Percentiles rank a stretch among this genome's conserved stretches.
phyloP scores from a whole-genome alignment of 2,113 vertebrate species.

The Plestiodon gilberti region DNA sequence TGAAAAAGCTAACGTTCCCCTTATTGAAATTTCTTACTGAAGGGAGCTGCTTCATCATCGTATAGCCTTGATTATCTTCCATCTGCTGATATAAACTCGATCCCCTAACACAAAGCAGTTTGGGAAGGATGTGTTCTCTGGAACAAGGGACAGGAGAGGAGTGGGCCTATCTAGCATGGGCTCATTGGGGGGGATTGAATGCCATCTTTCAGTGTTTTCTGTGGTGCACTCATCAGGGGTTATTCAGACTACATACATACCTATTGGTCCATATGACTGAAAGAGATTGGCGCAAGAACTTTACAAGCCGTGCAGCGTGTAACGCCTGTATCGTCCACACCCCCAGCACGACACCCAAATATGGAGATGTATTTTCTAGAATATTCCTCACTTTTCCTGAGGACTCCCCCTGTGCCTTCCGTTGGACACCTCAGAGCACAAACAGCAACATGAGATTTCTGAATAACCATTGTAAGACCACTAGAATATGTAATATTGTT shows the following conservation, averaged over 20 bases:
- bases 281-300: not conserved
- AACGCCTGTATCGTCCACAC: not conserved
- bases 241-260: not conserved
- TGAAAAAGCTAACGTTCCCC: not conserved
- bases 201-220: not conserved
- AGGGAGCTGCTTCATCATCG: conserved; percentile 2
- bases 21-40: not conserved
- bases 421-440: not conserved
- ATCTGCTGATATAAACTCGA: not conserved
- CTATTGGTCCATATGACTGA: not conserved
- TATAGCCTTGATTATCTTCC: not conserved
- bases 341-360: not conserved
- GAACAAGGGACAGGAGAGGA: not conserved
- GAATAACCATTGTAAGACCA: not conserved
- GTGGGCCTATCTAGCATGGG: not conserved
- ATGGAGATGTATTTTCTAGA: not conserved
- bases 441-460: not conserved
- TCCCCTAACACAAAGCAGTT: not conserved
- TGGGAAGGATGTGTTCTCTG: not conserved
- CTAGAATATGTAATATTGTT: not conserved
- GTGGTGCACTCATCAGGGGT: not conserved
- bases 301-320: not conserved
- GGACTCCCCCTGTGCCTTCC: not conserved
- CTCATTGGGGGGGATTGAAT: not conserved
- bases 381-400: not conserved